phyloP scores from a whole-genome alignment of 1,140 invertebrate genomes.

The Lordiphosa stackelbergi region DNA sequence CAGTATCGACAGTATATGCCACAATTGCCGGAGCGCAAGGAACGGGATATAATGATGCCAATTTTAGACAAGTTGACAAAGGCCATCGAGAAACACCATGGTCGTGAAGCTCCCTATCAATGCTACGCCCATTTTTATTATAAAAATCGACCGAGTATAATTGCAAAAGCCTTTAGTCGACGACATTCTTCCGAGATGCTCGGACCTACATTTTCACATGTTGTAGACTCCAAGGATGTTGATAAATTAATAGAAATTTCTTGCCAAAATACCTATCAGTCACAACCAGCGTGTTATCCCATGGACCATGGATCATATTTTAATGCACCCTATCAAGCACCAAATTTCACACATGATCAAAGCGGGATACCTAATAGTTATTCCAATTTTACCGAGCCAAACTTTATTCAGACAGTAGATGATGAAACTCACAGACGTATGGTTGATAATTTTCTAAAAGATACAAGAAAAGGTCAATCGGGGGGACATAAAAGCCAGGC shows the following conservation, averaged over 20 bases:
- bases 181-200: constrained; percentile 57
- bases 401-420: constrained; percentile 30
- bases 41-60: constrained; percentile 50
- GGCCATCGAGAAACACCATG: constrained; percentile 67
- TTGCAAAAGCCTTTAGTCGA: constrained; percentile 46
- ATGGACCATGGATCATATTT: constrained; percentile 7
- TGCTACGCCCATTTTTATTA: constrained; percentile 53
- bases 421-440: constrained; percentile 64
- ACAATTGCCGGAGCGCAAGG: constrained; percentile 35
- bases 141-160: constrained; percentile 40
- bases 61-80: constrained; percentile 53
- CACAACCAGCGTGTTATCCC: constrained; percentile 1
- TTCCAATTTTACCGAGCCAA: neutral
- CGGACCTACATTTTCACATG: constrained; percentile 63
- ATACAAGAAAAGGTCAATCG: constrained; percentile 25
- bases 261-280: constrained; percentile 5
- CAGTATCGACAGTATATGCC: constrained; percentile 55
- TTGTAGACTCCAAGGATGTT: constrained; percentile 56
- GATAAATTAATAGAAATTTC: constrained; percentile 41
- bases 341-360: neutral
- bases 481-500: constrained; percentile 1
- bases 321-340: neutral
- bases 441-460: constrained; percentile 61
- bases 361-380: constrained; percentile 4
- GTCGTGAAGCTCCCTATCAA: constrained; percentile 46